Evolutionary conservation across 2,113 vertebrate genomes (phyloP), one percentile per base, ranked within the genome.

Genomic region (Pituophis catenifer): DNA sequence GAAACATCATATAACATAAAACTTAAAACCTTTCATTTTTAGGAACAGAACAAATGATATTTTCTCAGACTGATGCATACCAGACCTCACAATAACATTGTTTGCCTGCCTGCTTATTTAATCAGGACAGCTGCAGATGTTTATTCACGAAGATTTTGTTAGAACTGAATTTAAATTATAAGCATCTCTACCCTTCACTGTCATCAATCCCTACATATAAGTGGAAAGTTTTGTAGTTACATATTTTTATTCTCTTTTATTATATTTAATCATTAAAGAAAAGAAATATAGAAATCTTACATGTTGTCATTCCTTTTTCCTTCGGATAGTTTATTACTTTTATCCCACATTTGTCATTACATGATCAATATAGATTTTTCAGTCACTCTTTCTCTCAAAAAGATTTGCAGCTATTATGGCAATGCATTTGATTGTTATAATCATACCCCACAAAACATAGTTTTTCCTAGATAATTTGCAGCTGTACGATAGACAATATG

Each of bases 81-180:
- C 48, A 87, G 52, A 91, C 58, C 15, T 94, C 94, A 90, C 92
- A 93, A 88, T n/a, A 54, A 89, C 58, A 26, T 75, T 0, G 44
- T 93, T 92, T 96, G 89, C 94, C 91, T 96, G 94, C 65, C 89
- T 93, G 17, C 70, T 95, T 33, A 81, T 81, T 81, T 95, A 86
- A 92, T 96, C 93, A 93, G 95, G 81, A 92, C 93, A 91, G 95
- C 95, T 96, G 95, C 96, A 97, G 96, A 96, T 96, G 94, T 87
- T 95, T 89, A 93, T 95, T 95, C 91, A 92, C 94, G 94, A 92
- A 86, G 94, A 94, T 92, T 96, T 96, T 95, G 94, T 95, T 90
- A 91, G 93, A 96, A 96, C 94, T 92, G 94, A 95, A 92, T 96
- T 96, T 96, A 96, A 96, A 97, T 97, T 96, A 95, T 95, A 96